phyloP scores from a whole-genome alignment of 2,888 invertebrate genomes.

The Baronia brevicornis region DNA sequence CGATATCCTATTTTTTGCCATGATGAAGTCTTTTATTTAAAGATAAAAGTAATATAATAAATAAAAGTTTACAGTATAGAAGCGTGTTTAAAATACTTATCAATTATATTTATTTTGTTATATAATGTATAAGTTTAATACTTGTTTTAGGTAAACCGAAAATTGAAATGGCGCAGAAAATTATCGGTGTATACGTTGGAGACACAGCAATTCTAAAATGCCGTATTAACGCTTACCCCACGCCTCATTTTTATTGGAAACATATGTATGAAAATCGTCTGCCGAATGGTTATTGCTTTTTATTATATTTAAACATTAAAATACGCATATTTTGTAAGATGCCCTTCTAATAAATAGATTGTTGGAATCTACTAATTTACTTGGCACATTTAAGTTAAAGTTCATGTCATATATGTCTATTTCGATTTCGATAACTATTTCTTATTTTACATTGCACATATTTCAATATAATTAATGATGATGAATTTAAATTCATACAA shows the following conservation, averaged over 20 bases:
- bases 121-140: conserved; percentile 1
- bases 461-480: too few relatives aligned
- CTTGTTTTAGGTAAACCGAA: conserved; percentile 81
- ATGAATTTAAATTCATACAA: too few relatives aligned
- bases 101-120: conserved; percentile 18
- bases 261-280: conserved; percentile 76
- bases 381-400: too few relatives aligned
- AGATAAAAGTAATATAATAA: conserved; percentile 10
- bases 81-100: conserved; percentile 4
- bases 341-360: too few relatives aligned
- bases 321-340: neutral
- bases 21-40: too few relatives aligned
- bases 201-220: conserved; percentile 80
- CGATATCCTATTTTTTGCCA: too few relatives aligned
- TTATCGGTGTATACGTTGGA: conserved; percentile 80
- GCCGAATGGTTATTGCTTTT: conserved; percentile 60
- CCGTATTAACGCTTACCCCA: conserved; percentile 82
- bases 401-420: too few relatives aligned
- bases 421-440: too few relatives aligned
- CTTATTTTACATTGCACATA: too few relatives aligned
- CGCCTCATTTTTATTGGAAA: conserved; percentile 83
- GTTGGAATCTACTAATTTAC: too few relatives aligned
- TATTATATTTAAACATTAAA: neutral
- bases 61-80: too few relatives aligned
- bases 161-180: conserved; percentile 79